These are phyloP conservation scores for Heliconius sara DNA, from an alignment of 2,888 invertebrate genomes.

Conservation along the genomic window DNA sequence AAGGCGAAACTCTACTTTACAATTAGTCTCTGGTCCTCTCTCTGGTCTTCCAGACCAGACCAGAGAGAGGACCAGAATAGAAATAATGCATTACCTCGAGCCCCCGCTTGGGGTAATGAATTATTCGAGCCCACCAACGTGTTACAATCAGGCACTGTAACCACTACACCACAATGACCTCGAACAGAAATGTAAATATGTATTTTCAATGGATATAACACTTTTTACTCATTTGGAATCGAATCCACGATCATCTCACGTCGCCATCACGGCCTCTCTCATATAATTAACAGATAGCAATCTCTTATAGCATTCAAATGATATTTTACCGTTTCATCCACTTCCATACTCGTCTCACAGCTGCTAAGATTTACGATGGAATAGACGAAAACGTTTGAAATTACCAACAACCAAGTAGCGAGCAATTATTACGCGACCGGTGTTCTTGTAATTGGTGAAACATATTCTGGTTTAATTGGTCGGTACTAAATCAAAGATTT, in stretches of 20 bases:
- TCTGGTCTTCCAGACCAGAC: no score
- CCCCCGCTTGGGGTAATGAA: no score
- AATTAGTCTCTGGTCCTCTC: no score
- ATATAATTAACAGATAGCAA: constrained; percentile 3
- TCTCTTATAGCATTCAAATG: constrained; percentile 6
- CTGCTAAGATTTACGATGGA: constrained; percentile 41
- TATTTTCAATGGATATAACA: not conserved
- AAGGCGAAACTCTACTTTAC: no score
- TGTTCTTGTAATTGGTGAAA: constrained; percentile 43
- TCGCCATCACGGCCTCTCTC: not conserved
- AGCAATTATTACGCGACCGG: constrained; percentile 36
- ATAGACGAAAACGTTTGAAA: constrained; percentile 36
- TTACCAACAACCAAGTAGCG: constrained; percentile 30
- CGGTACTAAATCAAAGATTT: constrained; percentile 66
- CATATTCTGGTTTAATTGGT: constrained; percentile 53
- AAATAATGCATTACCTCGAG: no score
- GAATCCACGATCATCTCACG: not conserved
- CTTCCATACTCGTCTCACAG: constrained; percentile 31
- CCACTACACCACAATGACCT: no score
- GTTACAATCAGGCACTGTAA: no score
- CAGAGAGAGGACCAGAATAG: no score
- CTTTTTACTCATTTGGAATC: not conserved
- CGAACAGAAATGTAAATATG: no score
- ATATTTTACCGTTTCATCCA: constrained; percentile 1
- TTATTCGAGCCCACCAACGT: no score